These are phyloP conservation scores for Recurvirostra avosetta DNA, from an alignment of 2,113 vertebrate species.

Conservation along the genomic window DNA sequence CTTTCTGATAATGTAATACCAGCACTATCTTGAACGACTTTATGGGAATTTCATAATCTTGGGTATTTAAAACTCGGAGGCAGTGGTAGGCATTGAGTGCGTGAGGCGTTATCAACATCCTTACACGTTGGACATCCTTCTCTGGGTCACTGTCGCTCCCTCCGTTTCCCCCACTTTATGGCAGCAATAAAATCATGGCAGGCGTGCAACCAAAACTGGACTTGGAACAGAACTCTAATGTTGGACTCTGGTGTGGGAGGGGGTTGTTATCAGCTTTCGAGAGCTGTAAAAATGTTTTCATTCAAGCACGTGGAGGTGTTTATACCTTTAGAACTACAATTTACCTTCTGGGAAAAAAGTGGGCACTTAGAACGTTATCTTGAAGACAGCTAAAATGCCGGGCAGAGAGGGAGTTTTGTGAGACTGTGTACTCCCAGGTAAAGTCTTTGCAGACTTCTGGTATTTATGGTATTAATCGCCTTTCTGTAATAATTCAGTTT, in stretches of 20 bases:
- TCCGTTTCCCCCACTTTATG: background rate
- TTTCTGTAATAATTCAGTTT: background rate
- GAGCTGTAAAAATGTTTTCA: constrained; percentile 23
- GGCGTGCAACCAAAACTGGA: background rate
- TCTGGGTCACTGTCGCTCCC: background rate
- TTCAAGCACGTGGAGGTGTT: background rate
- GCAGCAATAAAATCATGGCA: background rate
- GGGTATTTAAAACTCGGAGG: background rate
- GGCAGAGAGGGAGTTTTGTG: background rate
- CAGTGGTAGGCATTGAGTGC: rapidly evolving
- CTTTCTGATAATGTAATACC: background rate
- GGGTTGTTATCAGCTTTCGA: background rate
- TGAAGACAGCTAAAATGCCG: background rate
- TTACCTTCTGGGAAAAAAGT: background rate
- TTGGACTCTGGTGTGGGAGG: constrained; percentile 16
- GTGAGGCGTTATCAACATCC: background rate
- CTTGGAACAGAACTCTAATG: constrained; percentile 45
- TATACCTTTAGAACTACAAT: background rate
- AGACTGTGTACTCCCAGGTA: background rate
- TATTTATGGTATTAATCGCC: background rate
- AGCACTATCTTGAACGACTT: background rate
- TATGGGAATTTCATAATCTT: background rate
- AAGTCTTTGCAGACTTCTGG: background rate
- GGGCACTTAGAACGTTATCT: background rate
- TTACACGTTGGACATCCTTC: rapidly evolving